Base-by-base conservation (phyloP, 2,888 invertebrate species). In the Pammene fasciana region DNA sequence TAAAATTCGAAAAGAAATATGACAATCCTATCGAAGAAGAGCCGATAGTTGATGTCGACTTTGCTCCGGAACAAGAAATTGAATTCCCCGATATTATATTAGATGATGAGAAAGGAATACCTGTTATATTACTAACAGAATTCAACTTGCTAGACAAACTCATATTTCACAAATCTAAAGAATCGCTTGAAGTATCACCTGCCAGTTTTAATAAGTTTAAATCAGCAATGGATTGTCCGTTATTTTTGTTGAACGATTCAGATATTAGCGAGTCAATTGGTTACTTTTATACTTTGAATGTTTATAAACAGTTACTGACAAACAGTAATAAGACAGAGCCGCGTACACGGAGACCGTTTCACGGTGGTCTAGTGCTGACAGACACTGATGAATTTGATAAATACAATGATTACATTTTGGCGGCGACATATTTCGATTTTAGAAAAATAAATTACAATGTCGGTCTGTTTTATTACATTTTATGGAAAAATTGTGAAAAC, bases 361-460 rank as follows among this genome's bases (percentile, higher is more conserved):
- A 80, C 36, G 83, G 83, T 0, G 84, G 83, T 5, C 74, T 84
- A n/a, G 83, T 84, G 60, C 71, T 83, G 3, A 75, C 73, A 59
- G 82, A 80, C 48, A 77, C 76, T 0, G 74, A 79, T 45, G 72
- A 80, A 16, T 85, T 83, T 64, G 84, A 85, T 60, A 77, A 74
- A 72, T 85, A 85, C 70, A 85, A 85, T 52, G 85, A 85, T 56
- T 85, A 80, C 68, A 75, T 85, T 74, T 61, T 85, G 61, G 77
- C 85, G 0, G 79, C 78, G 8, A 85, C 83, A 2, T 85, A 85
- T 70, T 85, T 85, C 62, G 61, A 80, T 72, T 74, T 7, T 46
- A 83, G 81, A 65, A 83, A 81, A 68, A 59, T 83, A 0, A 73
- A 81, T 16, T 85, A 75, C 72, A 84, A 85, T 71, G 57, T 79